Base-by-base conservation (phyloP, 2,888 invertebrate genomes). In the Himalopsyche tibetana region DNA sequence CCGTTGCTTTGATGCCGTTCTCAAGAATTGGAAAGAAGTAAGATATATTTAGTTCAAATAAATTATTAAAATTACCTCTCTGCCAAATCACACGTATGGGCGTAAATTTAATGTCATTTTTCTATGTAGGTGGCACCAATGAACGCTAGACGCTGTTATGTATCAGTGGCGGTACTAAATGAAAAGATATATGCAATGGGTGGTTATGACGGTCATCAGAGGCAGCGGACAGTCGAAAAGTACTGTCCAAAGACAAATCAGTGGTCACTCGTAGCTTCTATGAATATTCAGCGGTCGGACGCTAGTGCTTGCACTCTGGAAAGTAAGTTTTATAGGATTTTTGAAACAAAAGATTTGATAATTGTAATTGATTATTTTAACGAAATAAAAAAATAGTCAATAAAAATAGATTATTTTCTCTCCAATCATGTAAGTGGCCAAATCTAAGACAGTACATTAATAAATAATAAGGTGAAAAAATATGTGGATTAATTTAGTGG, bases 251-350 rank as follows among this genome's bases (percentile, higher is more conserved):
- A 94, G 85, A 95, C 95, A 28, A 98, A 98, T 91, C 98, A 98
- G 91, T 98, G 98, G 98, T 95, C 96, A 0, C 92, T 97, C 89
- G 96, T 98, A 28, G 95, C 97, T 0, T 95, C 97, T 0, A 98
- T 98, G 98, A 96, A 96, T 90, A 95, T 95, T 89, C 97, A 96
- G 90, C 93, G 98, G 89, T 98, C 98, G 38, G 98, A 99, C 90
- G 98, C 98, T 0, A 97, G 97, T 90, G 97, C 98, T 5, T 97
- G 98, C n/a, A 95, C 96, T 0, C 92, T 98, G 51, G 95, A 97
- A 88, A 96, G 97, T 95, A 17, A 74, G 74, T 51, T 74, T 19
- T 69, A 36, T 28, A 36, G 12, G 11, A 45, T 11, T 9, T 0
- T 45, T 11, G 11, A 45, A 45, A 45, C 0, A 40, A 40, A 28